A percentile compares a stretch with the other conserved stretches of the same genome.
Conservation (phyloP, 2,113 vertebrate genomes). For the Glaucidium brasilianum region DNA sequence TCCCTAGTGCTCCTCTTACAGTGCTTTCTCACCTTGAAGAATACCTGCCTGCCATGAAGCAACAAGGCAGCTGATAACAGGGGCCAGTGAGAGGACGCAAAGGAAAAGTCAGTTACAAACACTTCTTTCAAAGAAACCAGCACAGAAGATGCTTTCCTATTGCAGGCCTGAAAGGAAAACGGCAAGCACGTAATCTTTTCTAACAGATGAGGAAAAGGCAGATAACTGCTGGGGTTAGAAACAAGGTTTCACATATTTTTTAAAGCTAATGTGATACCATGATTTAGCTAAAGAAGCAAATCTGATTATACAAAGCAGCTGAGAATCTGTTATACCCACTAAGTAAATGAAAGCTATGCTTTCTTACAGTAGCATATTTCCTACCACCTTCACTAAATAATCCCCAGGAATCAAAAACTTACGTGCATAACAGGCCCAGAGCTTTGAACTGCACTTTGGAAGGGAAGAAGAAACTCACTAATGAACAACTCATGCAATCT, state of each 20-base stretch:
- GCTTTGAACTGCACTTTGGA: not conserved
- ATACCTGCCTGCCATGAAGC: not conserved
- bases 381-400: constrained; percentile 18
- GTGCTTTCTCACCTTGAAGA: not conserved
- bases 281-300: constrained; percentile 39
- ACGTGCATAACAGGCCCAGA: not conserved
- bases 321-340: not conserved
- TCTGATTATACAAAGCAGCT: constrained; percentile 17
- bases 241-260: not conserved
- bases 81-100: not conserved
- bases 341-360: constrained; percentile 16
- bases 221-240: not conserved
- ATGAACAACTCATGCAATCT: not conserved
- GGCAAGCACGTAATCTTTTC: not conserved
- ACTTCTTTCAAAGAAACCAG: not conserved
- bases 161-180: not conserved
- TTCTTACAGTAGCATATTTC: not conserved
- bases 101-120: not conserved
- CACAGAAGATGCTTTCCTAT: not conserved
- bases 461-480: not conserved
- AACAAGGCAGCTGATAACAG: not conserved
- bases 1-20: not conserved
- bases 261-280: not conserved
- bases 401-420: not conserved
- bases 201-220: not conserved